Evolutionary conservation across 2,797 vertebrate genomes (phyloP), one percentile per base, ranked within the genome.

Genomic region (Trachurus trachurus): DNA sequence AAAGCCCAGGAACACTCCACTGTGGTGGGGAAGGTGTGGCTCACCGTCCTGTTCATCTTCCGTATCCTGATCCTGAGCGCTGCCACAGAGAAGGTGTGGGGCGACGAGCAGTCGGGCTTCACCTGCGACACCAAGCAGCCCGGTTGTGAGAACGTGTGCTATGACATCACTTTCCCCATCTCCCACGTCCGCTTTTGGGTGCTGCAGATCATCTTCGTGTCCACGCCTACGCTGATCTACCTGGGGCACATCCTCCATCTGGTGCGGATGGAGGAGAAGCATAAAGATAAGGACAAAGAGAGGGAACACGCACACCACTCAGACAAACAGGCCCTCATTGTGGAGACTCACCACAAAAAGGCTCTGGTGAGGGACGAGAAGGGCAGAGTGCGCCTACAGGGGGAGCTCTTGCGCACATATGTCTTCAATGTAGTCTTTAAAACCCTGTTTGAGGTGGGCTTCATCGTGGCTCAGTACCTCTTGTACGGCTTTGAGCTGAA

Each of bases 131-230:
- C 97, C 4, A 97, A 97, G 87, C 96, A 97, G 92, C 97, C 96
- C 0, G 96, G 97, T 88, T 97, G 96, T 68, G 96, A 97, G 92
- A 97, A 96, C 0, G 96, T 97, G 73, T 97, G 97, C 92, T 97
- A 97, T 0, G 96, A 96, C 91, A 79, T 95, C 82, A 97, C 97
- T 42, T 97, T 97, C 90, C 97, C 96, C 80, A 96, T 97, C 90
- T 97, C 97, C 50, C 97, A 97, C 76, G 95, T 97, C 47, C 95
- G 94, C 76, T 97, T 97, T 87, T 98, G 96, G 96, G 96, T 97
- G 62, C 94, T 97, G 85, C 97, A 97, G 94, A 98, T 98, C 90
- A 97, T 97, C 90, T 97, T 97, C 0, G 96, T 97, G 85, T 98
- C 96, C 70, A 97, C 96, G 0, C 97, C 96, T 0, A 96, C 96